Percentiles rank a stretch among this genome's conserved stretches.
phyloP scores from a whole-genome alignment of 1,140 invertebrate genomes.

The Drosophila orena region DNA sequence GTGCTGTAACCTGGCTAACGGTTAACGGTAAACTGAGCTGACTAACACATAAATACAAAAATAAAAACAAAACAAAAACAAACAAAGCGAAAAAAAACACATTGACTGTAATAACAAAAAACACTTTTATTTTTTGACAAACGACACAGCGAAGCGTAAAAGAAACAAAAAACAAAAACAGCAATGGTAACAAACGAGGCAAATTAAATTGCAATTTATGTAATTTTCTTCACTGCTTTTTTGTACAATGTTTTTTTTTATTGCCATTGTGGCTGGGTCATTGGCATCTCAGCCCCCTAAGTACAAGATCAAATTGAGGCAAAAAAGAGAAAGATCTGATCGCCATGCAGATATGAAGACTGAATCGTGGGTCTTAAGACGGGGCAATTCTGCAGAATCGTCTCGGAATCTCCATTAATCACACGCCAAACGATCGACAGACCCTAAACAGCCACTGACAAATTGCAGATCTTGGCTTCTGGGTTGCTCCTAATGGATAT shows the following conservation, averaged over 20 bases:
- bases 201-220: conserved; percentile 80
- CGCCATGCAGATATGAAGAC: conserved; percentile 18
- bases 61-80: conserved; percentile 19
- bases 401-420: neutral
- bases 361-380: conserved; percentile 1
- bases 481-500: conserved; percentile 6
- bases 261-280: conserved; percentile 14
- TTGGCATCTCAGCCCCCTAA: conserved; percentile 25
- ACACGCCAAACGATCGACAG: conserved; percentile 6
- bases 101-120: conserved; percentile 35
- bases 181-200: conserved; percentile 32
- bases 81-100: conserved; percentile 17
- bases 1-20: conserved; percentile 70
- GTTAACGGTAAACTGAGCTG: conserved; percentile 68
- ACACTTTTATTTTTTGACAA: conserved; percentile 47
- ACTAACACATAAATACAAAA: conserved; percentile 24
- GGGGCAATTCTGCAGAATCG: neutral
- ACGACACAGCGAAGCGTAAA: conserved; percentile 41
- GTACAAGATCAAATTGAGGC: neutral
- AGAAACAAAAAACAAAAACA: conserved; percentile 7
- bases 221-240: conserved; percentile 35
- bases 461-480: conserved; percentile 8
- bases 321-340: conserved; percentile 1
- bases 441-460: neutral
- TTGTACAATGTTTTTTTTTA: conserved; percentile 1